A percentile compares a stretch with the other conserved stretches of the same genome.
These are phyloP conservation scores for Knipowitschia caucasica DNA, from an alignment of 2,797 vertebrate genomes.

Conservation along the genomic window DNA sequence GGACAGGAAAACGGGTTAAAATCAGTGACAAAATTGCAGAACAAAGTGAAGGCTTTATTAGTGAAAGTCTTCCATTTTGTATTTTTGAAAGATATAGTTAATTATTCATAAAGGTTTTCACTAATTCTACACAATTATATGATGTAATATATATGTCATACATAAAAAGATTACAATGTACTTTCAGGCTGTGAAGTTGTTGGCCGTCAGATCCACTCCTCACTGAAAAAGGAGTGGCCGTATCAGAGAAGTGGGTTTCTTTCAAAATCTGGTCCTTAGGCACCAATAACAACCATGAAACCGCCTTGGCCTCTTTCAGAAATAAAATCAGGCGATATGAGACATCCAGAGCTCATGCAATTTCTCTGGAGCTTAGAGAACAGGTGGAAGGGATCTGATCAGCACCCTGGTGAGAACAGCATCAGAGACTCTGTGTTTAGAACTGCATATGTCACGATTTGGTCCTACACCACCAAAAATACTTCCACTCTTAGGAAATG, in stretches of 20 bases:
- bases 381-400: slow-evolving; percentile 18
- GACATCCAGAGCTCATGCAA: slow-evolving; percentile 19
- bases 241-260: slow-evolving; percentile 15
- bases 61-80: not conserved
- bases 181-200: not conserved
- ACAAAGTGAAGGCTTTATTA: not conserved
- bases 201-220: slow-evolving; percentile 16
- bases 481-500: too few relatives aligned
- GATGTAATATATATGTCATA: not conserved
- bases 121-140: not conserved
- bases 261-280: slow-evolving; percentile 19
- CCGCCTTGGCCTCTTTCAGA: slow-evolving; percentile 6
- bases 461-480: too few relatives aligned
- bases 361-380: slow-evolving; percentile 22
- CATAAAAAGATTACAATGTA: not conserved
- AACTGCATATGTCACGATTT: too few relatives aligned
- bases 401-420: slow-evolving; percentile 18
- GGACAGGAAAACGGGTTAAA: not conserved
- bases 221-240: slow-evolving; percentile 12
- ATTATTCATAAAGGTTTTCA: not conserved
- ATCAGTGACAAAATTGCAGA: not conserved
- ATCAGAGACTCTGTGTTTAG: slow-evolving; percentile 27
- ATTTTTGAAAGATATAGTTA: not conserved
- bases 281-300: slow-evolving; percentile 2
- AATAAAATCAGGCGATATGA: slow-evolving; percentile 20